A percentile compares a stretch with the other conserved stretches of the same genome.
These are phyloP conservation scores for Numenius arquata DNA, from an alignment of 2,113 vertebrate genomes.

Conservation along the genomic window DNA sequence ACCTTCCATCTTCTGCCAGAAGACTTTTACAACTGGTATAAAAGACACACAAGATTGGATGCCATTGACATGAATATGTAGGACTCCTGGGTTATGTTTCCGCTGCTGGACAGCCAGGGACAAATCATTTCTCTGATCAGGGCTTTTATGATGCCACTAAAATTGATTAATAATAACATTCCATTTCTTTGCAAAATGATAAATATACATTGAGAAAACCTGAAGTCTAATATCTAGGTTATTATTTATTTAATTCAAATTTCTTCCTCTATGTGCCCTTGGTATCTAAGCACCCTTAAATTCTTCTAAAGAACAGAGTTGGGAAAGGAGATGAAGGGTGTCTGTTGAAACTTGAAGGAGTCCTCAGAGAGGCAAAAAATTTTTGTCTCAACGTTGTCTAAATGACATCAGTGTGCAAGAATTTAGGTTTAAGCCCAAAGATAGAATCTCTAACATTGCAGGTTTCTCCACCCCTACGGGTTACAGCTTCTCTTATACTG, in stretches of 20 bases:
- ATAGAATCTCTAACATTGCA: not conserved
- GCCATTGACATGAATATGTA: not conserved
- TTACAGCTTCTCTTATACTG: not conserved
- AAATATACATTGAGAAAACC: not conserved
- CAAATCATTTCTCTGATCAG: not conserved
- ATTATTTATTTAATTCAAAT: not conserved
- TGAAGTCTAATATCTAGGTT: not conserved
- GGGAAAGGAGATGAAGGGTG: not conserved
- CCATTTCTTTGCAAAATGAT: not conserved
- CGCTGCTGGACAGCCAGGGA: not conserved
- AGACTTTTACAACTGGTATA: not conserved
- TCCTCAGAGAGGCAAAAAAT: not conserved
- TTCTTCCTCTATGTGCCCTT: not conserved
- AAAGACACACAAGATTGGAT: not conserved
- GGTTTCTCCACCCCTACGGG: not conserved
- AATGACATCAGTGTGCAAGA: not conserved
- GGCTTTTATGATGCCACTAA: not conserved
- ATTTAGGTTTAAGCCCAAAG: not conserved
- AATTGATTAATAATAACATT: not conserved
- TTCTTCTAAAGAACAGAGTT: not conserved
- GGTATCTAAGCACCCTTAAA: not conserved
- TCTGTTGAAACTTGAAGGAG: not conserved
- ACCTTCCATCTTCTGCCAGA: slow-evolving; percentile 11
- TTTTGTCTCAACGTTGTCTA: not conserved
- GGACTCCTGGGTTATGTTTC: not conserved